phyloP scores from a whole-genome alignment of 2,113 vertebrate genomes.

The Ochotona curzoniae region DNA sequence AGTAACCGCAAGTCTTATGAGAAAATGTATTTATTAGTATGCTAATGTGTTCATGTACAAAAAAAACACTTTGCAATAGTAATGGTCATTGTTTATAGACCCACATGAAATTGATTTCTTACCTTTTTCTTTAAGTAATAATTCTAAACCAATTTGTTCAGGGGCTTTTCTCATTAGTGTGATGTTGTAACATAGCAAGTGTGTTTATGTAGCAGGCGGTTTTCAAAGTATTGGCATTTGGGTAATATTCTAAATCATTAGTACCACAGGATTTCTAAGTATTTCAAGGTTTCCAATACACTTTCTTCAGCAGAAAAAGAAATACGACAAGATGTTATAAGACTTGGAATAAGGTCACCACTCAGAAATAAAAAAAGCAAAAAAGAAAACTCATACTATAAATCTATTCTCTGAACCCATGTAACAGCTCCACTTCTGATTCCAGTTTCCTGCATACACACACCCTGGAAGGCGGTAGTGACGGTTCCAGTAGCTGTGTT shows the following conservation, averaged over 20 bases:
- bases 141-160: background rate
- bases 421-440: background rate
- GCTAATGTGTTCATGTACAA: background rate
- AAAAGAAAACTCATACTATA: background rate
- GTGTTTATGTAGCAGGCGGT: background rate
- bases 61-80: background rate
- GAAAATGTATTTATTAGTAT: background rate
- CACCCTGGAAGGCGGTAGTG: too few relatives aligned
- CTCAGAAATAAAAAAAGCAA: background rate
- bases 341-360: background rate
- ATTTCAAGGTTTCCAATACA: background rate
- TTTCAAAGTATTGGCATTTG: background rate
- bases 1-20: background rate
- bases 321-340: background rate
- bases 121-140: background rate
- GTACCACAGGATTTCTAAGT: background rate
- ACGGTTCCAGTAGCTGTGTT: too few relatives aligned
- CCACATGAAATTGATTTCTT: background rate
- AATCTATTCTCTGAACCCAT: background rate
- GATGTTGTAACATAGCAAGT: constrained; percentile 4
- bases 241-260: background rate
- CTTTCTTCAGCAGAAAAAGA: background rate
- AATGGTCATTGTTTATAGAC: background rate
- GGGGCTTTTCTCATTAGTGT: background rate
- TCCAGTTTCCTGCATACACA: too few relatives aligned